A percentile compares a stretch with the other conserved stretches of the same genome.
Evolutionary conservation across 2,113 vertebrate species (phyloP).

Genomic region (Thinocorus orbignyianus): DNA sequence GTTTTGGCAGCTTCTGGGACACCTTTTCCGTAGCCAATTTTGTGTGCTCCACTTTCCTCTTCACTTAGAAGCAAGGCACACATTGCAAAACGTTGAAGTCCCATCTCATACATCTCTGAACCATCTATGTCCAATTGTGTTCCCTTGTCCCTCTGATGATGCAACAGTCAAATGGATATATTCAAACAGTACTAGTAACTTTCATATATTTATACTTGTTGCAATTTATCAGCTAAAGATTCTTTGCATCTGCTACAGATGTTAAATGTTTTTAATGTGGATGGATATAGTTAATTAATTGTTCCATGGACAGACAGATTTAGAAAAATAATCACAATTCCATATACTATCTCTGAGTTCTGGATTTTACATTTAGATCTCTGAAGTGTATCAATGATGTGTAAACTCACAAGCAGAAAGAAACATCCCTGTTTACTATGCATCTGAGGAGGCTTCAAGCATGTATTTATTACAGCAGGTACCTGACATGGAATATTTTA

Average conservation of each 20-base stretch:
- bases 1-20: slow-evolving; percentile 39
- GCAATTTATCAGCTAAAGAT: background rate
- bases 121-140: background rate
- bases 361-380: slow-evolving; percentile 51
- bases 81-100: background rate
- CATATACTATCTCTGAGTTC: background rate
- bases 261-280: background rate
- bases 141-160: background rate
- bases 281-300: background rate
- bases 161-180: background rate
- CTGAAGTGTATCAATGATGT: slow-evolving; percentile 1
- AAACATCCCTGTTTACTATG: slow-evolving; percentile 11
- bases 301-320: slow-evolving; percentile 23
- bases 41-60: slow-evolving; percentile 35
- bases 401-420: slow-evolving; percentile 5
- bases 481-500: background rate
- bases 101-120: slow-evolving; percentile 3
- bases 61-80: slow-evolving; percentile 38
- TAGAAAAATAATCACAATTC: slow-evolving; percentile 15
- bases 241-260: background rate
- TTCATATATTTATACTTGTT: background rate
- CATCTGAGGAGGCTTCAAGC: slow-evolving; percentile 52
- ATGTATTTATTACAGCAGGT: background rate
- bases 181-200: background rate
- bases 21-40: background rate